phyloP scores from a whole-genome alignment of 2,113 vertebrate genomes.

The Ophthalmotilapia sp. region DNA sequence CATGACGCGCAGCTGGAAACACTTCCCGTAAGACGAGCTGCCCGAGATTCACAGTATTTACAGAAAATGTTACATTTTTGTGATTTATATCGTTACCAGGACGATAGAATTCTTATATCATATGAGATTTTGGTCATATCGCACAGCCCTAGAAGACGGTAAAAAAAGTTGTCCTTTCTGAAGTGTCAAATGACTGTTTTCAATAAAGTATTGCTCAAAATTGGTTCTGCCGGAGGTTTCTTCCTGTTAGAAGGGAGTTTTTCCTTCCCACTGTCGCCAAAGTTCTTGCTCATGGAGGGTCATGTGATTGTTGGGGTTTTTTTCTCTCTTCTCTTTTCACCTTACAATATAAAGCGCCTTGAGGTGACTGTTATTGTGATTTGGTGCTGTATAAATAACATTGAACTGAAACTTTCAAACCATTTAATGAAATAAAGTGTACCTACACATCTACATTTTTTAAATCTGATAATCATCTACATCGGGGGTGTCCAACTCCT shows the following conservation, averaged over 20 bases:
- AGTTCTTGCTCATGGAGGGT: background rate
- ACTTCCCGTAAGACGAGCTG: rapidly evolving
- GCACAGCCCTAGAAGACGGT: background rate
- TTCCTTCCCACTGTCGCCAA: background rate
- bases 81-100: rapidly evolving
- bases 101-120: rapidly evolving
- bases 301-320: background rate
- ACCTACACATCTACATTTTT: background rate
- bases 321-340: background rate
- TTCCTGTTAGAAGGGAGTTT: background rate
- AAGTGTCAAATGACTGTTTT: background rate
- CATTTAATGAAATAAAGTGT: background rate
- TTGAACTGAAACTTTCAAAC: background rate
- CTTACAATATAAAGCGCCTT: background rate
- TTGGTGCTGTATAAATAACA: background rate
- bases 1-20: too few species aligned
- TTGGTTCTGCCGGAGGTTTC: rapidly evolving
- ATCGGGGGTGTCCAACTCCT: background rate
- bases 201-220: background rate
- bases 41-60: background rate
- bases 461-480: background rate
- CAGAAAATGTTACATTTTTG: background rate
- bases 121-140: background rate
- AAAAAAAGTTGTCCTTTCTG: background rate
- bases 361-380: background rate